Evolutionary conservation across 1,140 invertebrate genomes (phyloP), one percentile per base, ranked within the genome.

Genomic region (Daktulosphaira vitifoliae): DNA sequence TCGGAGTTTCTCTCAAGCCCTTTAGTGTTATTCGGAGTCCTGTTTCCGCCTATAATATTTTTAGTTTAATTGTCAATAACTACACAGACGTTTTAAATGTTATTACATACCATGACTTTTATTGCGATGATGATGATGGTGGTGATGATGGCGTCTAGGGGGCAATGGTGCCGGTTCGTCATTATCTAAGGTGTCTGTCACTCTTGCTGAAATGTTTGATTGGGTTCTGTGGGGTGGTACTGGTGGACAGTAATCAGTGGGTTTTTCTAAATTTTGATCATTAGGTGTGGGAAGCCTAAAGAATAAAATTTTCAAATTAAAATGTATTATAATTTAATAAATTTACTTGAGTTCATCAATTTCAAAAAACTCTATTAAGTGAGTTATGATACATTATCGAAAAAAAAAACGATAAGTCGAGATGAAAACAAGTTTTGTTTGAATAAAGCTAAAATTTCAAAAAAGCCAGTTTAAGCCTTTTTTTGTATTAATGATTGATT

Each of bases 221-320:
- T 65, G 74, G 64, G 22, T 88, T 51, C 89, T 79, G 72, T 92
- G 90, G 0, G 90, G 90, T 11, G 89, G 90, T 29, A 92, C 87
- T 2, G 89, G 89, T 0, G 89, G 89, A 66, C 86, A 82, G 72
- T 90, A 90, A 59, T 88, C 86, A 65, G 82, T 80, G 62, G 77
- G 64, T 2, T 68, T 66, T 7, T 65, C 67, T 9, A 68, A 62
- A 11, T 75, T 78, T 67, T 81, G 80, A 79, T 16, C 79, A 82
- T 37, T 81, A 69, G 20, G 80, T 80, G 33, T 80, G 82, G 49
- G 80, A 64, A 26, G 66, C 65, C 18, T 56, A 33, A n/a, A 65
- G n/a, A n/a, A n/a, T n/a, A n/a, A n/a, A n/a, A n/a, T n/a, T n/a
- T n/a, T n/a, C n/a, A n/a, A n/a, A n/a, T n/a, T n/a, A n/a, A n/a